These are phyloP conservation scores for Drosophila paramelanica DNA, from an alignment of 2,888 invertebrate species.

Conservation along the genomic window DNA sequence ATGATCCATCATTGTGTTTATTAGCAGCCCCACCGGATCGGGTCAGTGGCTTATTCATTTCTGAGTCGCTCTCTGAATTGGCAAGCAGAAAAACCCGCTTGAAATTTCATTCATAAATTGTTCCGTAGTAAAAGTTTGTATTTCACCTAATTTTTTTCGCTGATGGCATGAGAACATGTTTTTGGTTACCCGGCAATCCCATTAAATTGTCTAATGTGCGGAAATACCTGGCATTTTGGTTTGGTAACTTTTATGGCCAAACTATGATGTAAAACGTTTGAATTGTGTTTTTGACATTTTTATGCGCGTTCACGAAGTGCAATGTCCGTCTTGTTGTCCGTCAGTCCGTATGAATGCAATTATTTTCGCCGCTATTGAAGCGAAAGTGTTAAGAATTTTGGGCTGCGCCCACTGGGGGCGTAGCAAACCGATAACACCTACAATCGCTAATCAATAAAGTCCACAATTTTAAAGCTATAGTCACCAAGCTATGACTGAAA, in stretches of 20 bases:
- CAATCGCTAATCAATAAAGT: no score
- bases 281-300: not conserved
- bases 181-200: conserved; percentile 28
- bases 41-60: conserved; percentile 27
- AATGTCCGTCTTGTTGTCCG: no score
- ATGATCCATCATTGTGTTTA: conserved; percentile 14
- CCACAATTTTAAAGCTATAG: no score
- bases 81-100: conserved; percentile 12
- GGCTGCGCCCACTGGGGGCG: no score
- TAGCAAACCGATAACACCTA: no score
- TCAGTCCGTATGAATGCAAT: no score
- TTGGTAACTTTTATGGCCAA: not conserved
- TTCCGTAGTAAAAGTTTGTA: conserved; percentile 15
- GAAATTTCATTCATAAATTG: conserved; percentile 20
- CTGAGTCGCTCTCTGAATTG: conserved; percentile 2
- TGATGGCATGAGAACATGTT: conserved; percentile 6
- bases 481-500: no score
- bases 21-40: conserved; percentile 3
- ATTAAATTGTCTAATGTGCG: not conserved
- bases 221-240: not conserved
- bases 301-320: no score
- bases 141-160: conserved; percentile 1
- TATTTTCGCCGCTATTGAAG: no score
- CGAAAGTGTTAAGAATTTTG: no score
- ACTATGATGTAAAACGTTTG: not conserved